Conservation (phyloP, 2,888 invertebrate species). For the Synanthedon formicaeformis region DNA sequence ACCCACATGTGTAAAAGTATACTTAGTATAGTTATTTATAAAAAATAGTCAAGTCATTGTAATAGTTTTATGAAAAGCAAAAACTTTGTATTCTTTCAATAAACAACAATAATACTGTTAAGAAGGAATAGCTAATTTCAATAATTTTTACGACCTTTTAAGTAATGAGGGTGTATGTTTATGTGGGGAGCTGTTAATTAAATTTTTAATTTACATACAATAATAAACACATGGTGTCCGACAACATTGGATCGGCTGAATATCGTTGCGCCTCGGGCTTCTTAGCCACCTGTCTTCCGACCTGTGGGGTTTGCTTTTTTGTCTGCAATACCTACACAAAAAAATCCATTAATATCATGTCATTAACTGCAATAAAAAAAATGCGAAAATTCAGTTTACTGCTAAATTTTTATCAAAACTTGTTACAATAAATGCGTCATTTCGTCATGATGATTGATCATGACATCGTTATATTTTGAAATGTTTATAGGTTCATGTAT, state of each 20-base stretch:
- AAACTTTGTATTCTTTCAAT: no score
- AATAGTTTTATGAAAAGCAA: no score
- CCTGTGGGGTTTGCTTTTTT: background rate
- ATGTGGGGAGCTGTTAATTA: slow-evolving; percentile 37
- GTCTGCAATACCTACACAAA: no score
- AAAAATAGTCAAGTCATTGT: no score
- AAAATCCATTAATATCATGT: slow-evolving; percentile 2
- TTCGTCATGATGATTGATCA: no score
- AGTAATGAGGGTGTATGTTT: slow-evolving; percentile 20
- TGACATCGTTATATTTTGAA: no score
- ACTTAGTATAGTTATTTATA: no score
- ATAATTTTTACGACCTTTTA: slow-evolving; percentile 17
- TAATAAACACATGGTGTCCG: slow-evolving; percentile 22
- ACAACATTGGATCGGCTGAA: slow-evolving; percentile 1
- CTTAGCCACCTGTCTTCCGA: slow-evolving; percentile 35
- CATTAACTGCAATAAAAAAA: background rate
- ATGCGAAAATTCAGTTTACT: no score
- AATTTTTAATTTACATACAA: slow-evolving; percentile 37
- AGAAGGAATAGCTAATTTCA: slow-evolving; percentile 1
- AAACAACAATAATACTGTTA: background rate
- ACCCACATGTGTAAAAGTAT: no score
- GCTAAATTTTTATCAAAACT: no score
- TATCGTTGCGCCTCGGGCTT: slow-evolving; percentile 42
- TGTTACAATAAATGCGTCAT: no score
- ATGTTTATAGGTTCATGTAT: no score